phyloP scores from a whole-genome alignment of 1,140 invertebrate species.

The Drosophila ogumai region DNA sequence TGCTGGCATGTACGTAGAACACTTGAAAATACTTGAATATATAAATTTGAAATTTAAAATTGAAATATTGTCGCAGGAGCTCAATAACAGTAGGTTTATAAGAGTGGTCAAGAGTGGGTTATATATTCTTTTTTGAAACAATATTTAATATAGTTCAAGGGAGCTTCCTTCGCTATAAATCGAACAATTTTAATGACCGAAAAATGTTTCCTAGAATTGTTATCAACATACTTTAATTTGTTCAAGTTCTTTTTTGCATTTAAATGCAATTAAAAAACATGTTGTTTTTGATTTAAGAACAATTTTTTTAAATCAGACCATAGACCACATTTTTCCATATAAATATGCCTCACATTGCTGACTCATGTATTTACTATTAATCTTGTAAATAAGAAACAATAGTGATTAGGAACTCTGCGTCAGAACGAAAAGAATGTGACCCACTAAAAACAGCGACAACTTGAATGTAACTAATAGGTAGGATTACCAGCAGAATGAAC shows the following conservation, averaged over 20 bases:
- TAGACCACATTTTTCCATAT: neutral
- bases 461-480: neutral
- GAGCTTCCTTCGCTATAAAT: neutral
- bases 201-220: neutral
- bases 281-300: neutral
- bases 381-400: conserved; percentile 37
- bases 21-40: neutral
- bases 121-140: neutral
- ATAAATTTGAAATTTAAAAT: neutral
- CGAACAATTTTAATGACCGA: neutral
- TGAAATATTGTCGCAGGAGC: neutral
- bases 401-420: conserved; percentile 30
- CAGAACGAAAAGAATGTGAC: conserved; percentile 21
- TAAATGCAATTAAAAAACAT: neutral
- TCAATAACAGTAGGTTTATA: neutral
- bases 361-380: conserved; percentile 31
- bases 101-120: no score
- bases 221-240: neutral
- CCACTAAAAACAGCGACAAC: conserved; percentile 17
- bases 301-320: neutral
- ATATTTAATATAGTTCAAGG: neutral
- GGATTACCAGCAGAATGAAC: neutral
- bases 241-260: neutral
- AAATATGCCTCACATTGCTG: conserved; percentile 6
- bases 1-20: conserved; percentile 66